Evolutionary conservation across 2,888 invertebrate genomes (phyloP).

Genomic region (Dyspetes luteomarginatus): DNA sequence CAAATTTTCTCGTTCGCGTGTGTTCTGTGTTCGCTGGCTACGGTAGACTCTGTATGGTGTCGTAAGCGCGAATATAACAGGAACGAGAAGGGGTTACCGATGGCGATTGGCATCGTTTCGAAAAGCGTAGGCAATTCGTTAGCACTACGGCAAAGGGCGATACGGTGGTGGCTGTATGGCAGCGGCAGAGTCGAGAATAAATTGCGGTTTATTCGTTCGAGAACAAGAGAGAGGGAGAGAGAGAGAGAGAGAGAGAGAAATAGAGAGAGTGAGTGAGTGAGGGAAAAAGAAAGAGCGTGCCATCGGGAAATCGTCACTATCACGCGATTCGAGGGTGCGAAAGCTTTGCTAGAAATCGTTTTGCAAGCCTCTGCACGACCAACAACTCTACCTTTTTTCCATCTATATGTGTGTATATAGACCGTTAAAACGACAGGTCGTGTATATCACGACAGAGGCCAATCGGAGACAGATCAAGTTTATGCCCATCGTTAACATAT

Average conservation of each 20-base stretch:
- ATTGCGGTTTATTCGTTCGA: slow-evolving; percentile 62
- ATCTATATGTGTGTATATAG: neutral
- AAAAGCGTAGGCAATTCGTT: slow-evolving; percentile 64
- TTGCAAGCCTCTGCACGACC: slow-evolving; percentile 45
- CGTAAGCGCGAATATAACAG: slow-evolving; percentile 62
- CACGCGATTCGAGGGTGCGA: slow-evolving; percentile 60
- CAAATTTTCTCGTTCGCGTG: slow-evolving; percentile 27
- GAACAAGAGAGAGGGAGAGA: slow-evolving; percentile 34
- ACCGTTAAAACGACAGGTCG: slow-evolving; percentile 22
- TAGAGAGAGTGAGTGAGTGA: neutral
- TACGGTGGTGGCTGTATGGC: slow-evolving; percentile 12
- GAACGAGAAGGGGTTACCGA: slow-evolving; percentile 41
- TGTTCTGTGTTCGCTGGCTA: slow-evolving; percentile 13
- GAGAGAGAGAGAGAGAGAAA: neutral
- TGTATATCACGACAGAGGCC: slow-evolving; percentile 34
- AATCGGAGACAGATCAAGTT: slow-evolving; percentile 43
- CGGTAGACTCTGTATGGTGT: slow-evolving; percentile 30
- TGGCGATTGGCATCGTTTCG: slow-evolving; percentile 64
- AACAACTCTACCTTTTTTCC: slow-evolving; percentile 14
- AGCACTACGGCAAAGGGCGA: slow-evolving; percentile 52
- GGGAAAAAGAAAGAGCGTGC: slow-evolving; percentile 44
- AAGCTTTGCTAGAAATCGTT: slow-evolving; percentile 59
- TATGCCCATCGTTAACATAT: slow-evolving; percentile 29
- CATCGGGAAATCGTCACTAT: slow-evolving; percentile 63
- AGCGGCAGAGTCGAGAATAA: slow-evolving; percentile 53